Conservation (phyloP, 1,140 invertebrate species). For the Ruditapes philippinarum region DNA sequence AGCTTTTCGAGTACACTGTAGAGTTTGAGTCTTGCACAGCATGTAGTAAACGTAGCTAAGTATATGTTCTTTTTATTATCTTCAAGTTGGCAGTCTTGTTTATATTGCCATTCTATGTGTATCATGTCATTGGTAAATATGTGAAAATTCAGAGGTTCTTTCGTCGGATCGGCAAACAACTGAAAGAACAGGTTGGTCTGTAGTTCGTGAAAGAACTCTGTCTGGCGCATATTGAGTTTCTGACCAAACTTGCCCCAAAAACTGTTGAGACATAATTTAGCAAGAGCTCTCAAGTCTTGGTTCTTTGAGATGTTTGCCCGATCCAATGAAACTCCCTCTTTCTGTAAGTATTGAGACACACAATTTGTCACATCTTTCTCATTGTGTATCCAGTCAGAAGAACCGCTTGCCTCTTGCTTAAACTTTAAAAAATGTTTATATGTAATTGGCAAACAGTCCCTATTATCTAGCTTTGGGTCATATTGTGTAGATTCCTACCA, state of each 20-base stretch:
- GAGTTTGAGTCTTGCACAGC: constrained; percentile 85
- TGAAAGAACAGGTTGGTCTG: neutral
- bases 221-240: neutral
- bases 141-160: neutral
- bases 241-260: constrained; percentile 71
- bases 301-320: constrained; percentile 75
- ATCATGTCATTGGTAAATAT: neutral
- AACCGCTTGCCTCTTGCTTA: constrained; percentile 45
- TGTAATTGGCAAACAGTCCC: neutral
- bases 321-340: constrained; percentile 23
- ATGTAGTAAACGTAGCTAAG: constrained; percentile 85
- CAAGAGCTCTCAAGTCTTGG: constrained; percentile 74
- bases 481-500: neutral
- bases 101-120: constrained; percentile 35
- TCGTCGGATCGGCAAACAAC: neutral
- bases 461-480: neutral
- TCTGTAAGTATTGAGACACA: neutral
- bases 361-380: neutral
- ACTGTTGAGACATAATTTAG: constrained; percentile 75
- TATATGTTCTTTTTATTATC: constrained; percentile 80
- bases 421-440: constrained; percentile 61
- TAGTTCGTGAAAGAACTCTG: neutral
- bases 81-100: constrained; percentile 17
- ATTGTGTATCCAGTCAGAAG: constrained; percentile 55
- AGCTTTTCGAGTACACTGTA: constrained; percentile 84